phyloP scores from a whole-genome alignment of 2,113 vertebrate species.

The Platysternon megacephalum region DNA sequence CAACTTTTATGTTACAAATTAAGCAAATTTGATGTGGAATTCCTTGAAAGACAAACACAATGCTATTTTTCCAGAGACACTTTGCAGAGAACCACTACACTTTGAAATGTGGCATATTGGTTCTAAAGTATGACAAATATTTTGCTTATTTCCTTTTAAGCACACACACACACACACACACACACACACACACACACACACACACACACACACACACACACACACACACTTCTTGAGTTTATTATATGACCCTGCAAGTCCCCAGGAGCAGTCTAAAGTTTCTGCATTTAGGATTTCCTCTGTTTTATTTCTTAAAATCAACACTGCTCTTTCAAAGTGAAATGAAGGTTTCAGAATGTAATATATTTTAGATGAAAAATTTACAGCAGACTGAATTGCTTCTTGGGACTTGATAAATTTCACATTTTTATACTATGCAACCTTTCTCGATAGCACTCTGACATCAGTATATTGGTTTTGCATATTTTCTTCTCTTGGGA shows the following conservation, averaged over 20 bases:
- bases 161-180: neutral
- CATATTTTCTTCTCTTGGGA: constrained; percentile 1
- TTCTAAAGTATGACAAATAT: neutral
- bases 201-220: neutral
- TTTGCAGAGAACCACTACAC: neutral
- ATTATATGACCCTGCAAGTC: neutral
- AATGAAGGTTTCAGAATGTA: constrained; percentile 6
- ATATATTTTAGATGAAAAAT: constrained; percentile 6
- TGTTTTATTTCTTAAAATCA: constrained; percentile 16
- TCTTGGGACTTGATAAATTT: constrained; percentile 14
- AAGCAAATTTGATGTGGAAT: neutral
- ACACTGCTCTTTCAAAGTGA: neutral
- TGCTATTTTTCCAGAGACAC: neutral
- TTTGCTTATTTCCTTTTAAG: neutral
- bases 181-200: neutral
- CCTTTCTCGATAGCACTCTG: constrained; percentile 2
- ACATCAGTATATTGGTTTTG: constrained; percentile 9
- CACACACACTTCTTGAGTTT: neutral
- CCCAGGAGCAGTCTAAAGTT: neutral
- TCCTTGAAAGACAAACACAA: neutral
- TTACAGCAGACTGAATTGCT: neutral
- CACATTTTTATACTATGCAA: neutral
- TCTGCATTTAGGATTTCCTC: neutral
- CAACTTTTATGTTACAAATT: neutral
- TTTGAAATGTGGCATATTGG: neutral